phyloP scores from a whole-genome alignment of 2,113 vertebrate species.

The Amia ocellicauda region DNA sequence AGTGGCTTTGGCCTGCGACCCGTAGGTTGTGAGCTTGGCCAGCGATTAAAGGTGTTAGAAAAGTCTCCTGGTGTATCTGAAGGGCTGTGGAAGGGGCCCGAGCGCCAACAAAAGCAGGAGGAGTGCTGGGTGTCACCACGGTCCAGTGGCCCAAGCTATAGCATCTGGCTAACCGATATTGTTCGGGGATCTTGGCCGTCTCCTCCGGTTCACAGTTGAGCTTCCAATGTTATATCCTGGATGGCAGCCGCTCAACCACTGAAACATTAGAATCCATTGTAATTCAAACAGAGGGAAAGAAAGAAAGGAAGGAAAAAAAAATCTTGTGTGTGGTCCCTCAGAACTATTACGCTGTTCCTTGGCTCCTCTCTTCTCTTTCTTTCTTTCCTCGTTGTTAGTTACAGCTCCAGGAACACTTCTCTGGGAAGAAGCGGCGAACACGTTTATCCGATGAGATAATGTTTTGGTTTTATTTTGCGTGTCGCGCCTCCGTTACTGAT shows the following conservation, averaged over 20 bases:
- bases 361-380: neutral
- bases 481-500: neutral
- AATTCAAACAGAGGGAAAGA: slow-evolving; percentile 19
- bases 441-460: slow-evolving; percentile 7
- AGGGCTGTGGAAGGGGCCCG: slow-evolving; percentile 2
- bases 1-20: slow-evolving; percentile 11
- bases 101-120: slow-evolving; percentile 20
- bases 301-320: neutral
- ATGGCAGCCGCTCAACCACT: neutral
- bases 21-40: slow-evolving; percentile 14
- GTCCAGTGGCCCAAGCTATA: slow-evolving; percentile 2
- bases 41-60: slow-evolving; percentile 14
- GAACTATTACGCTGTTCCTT: slow-evolving; percentile 3
- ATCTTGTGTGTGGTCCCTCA: neutral
- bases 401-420: neutral
- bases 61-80: slow-evolving; percentile 11
- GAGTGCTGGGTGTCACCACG: slow-evolving; percentile 15
- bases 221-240: neutral
- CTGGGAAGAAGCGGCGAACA: slow-evolving; percentile 1
- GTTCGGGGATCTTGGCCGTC: slow-evolving; percentile 5
- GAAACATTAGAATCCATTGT: neutral
- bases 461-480: slow-evolving; percentile 10
- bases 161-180: slow-evolving; percentile 13
- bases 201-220: neutral
- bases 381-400: neutral